Evolutionary conservation across 2,113 vertebrate genomes (phyloP).

Genomic region (Sphyrna mokarran): DNA sequence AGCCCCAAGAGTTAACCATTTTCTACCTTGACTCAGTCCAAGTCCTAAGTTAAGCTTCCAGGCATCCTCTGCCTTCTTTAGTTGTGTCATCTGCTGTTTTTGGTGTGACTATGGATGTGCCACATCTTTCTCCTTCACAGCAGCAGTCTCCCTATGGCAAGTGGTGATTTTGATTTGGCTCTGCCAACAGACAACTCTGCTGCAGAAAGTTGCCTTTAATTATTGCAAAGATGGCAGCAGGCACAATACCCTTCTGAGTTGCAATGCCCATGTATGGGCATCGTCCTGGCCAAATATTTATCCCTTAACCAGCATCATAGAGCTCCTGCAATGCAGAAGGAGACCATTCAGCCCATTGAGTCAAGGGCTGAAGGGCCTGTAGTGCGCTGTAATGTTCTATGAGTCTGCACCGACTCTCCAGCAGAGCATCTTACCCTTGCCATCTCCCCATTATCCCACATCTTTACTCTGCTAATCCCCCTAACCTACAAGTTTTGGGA

Average conservation of each 20-base stretch:
- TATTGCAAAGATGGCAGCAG: background rate
- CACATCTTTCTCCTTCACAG: background rate
- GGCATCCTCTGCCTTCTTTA: background rate
- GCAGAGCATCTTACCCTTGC: no score
- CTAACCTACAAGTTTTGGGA: no score
- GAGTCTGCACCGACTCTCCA: no score
- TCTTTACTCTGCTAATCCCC: no score
- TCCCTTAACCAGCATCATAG: background rate
- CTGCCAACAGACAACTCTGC: background rate
- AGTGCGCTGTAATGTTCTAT: no score
- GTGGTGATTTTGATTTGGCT: background rate
- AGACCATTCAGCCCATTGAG: no score
- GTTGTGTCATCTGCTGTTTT: background rate
- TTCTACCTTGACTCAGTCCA: background rate
- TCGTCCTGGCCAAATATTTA: background rate
- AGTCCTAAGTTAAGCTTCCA: background rate
- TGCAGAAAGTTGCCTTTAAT: background rate
- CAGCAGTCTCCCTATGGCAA: background rate
- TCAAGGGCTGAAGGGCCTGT: no score
- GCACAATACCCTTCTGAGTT: background rate
- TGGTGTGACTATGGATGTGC: no score
- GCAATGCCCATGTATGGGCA: background rate
- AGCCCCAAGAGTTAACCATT: background rate
- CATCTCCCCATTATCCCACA: no score
- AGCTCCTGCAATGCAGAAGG: no score